Conservation (phyloP, 2,113 vertebrate genomes). For the Oncorhynchus nerka region DNA sequence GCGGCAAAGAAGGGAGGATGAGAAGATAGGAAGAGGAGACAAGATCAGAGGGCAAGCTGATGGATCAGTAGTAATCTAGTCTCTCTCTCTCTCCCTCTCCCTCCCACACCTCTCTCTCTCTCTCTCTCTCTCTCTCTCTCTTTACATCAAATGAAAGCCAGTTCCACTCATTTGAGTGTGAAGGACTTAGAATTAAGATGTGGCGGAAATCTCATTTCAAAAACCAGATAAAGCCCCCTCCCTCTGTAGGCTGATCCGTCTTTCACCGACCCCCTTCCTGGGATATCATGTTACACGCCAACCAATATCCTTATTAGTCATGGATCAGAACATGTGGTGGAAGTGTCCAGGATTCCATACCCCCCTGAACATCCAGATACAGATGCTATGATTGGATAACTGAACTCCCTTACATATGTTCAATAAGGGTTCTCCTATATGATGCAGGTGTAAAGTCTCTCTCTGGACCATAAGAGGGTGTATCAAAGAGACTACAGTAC, state of each 20-base stretch:
- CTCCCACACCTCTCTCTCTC: no score
- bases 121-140: slow-evolving; percentile 21
- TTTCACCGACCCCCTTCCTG: slow-evolving; percentile 41
- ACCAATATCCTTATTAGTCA: slow-evolving; percentile 71
- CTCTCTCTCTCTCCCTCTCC: no score
- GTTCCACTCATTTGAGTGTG: slow-evolving; percentile 46
- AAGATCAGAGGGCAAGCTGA: slow-evolving; percentile 5
- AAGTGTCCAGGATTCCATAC: slow-evolving; percentile 48
- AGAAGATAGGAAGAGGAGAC: neutral
- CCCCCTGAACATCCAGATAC: slow-evolving; percentile 34
- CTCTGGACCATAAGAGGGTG: neutral
- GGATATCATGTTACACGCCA: slow-evolving; percentile 61
- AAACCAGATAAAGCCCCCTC: slow-evolving; percentile 41
- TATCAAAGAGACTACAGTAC: neutral
- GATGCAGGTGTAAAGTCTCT: slow-evolving; percentile 52
- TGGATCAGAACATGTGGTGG: slow-evolving; percentile 63
- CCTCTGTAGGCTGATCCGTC: slow-evolving; percentile 55
- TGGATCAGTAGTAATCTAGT: slow-evolving; percentile 35
- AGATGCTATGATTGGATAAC: slow-evolving; percentile 54
- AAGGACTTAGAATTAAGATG: slow-evolving; percentile 48
- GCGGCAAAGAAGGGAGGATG: neutral
- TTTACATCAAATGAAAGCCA: slow-evolving; percentile 47
- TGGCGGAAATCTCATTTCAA: slow-evolving; percentile 31
- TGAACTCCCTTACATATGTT: slow-evolving; percentile 35
- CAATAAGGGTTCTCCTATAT: slow-evolving; percentile 10